Evolutionary conservation across 1,140 invertebrate species (phyloP), one percentile per base, ranked within the genome.

Genomic region (Thaumetopoea pityocampa): DNA sequence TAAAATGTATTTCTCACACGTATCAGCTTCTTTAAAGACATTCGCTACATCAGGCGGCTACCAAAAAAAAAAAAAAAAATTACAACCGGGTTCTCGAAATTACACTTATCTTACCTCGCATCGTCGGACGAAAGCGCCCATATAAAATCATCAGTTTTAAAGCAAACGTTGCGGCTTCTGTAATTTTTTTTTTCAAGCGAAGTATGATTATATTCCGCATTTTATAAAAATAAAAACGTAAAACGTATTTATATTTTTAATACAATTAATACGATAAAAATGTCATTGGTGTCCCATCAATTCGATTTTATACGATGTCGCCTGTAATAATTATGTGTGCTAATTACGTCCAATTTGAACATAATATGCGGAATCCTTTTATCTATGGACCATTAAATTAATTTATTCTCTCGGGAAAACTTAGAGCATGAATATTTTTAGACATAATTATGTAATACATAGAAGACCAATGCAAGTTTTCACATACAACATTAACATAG

Each of bases 21-120:
- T 63, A 56, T 56, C 52, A 55, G 45, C 53, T 43, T 48, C 52
- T 57, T 54, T 50, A 62, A 57, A 52, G 40, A 55, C 42, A 46
- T 44, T 54, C 36, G 41, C 36, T 23, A 53, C 38, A 52, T 56
- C 50, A 47, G 41, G 20, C 40, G 41, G 52, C 54, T 61, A 56
- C 53, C 42, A 63, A 51, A 61, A 61, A 58, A 57, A 53, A 38
- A 36, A 43, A 49, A 43, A 52, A 59, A 65, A 46, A 55, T 49
- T 48, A 38, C 47, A 43, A 38, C 46, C 34, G 32, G 49, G 37
- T 53, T 48, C 60, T 37, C 37, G 29, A 61, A 53, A 64, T 49
- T 43, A 44, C 42, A 38, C 47, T 67, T 64, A 67, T 67, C 64
- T 51, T 42, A 34, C 47, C 50, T 60, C 55, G 45, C 37, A 67